A percentile compares a stretch with the other conserved stretches of the same genome.
Evolutionary conservation across 2,888 invertebrate species (phyloP).

Genomic region (Thymelicus lineola): DNA sequence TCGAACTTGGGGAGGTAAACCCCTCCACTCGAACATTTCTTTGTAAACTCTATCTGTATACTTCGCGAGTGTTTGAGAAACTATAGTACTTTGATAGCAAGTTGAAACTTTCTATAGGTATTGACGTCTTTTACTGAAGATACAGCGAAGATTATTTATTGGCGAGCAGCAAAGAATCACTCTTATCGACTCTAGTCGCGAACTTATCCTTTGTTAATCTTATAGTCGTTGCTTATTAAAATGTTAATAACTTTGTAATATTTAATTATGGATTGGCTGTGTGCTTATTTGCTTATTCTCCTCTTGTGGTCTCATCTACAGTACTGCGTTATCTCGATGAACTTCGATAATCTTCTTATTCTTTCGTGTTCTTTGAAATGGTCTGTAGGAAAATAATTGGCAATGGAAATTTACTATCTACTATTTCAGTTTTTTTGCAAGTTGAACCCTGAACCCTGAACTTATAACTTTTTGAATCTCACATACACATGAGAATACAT

Average conservation of each 20-base stretch:
- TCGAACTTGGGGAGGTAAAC: constrained; percentile 31
- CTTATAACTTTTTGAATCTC: no score
- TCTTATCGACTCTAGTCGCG: background rate
- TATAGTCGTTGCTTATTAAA: constrained; percentile 3
- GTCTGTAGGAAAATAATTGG: no score
- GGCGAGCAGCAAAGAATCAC: constrained; percentile 21
- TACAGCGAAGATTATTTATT: constrained; percentile 27
- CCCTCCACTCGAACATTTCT: constrained; percentile 35
- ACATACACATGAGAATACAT: no score
- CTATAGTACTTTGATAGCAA: constrained; percentile 29
- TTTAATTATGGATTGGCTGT: background rate
- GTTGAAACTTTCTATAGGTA: constrained; percentile 23
- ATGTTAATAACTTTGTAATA: constrained; percentile 2
- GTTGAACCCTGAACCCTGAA: no score
- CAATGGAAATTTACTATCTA: no score
- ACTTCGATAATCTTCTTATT: no score
- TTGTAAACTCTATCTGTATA: constrained; percentile 37
- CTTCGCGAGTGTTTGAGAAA: constrained; percentile 31
- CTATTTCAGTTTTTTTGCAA: no score
- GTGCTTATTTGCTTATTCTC: no score
- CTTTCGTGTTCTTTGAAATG: no score
- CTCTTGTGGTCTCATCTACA: no score
- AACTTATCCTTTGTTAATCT: constrained; percentile 22
- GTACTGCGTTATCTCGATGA: background rate
- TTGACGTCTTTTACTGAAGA: constrained; percentile 19